These are phyloP conservation scores for Chondrosia reniformis DNA, from an alignment of 37 sponge, comb jelly and placozoan genomes.

Conservation along the genomic window DNA sequence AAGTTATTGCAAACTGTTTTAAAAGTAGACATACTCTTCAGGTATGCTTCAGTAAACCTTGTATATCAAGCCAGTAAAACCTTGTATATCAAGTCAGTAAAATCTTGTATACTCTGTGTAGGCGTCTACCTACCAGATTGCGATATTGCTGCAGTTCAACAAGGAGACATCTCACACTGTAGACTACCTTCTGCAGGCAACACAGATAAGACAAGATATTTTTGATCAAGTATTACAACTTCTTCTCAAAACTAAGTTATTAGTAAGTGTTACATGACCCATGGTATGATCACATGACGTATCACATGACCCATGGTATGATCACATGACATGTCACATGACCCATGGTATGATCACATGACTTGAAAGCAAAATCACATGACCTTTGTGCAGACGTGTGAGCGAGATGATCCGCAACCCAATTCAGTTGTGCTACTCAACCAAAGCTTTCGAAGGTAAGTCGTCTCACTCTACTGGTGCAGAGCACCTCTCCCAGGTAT, in stretches of 20 bases:
- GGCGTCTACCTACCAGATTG: constrained; percentile 96
- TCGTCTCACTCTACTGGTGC: too few species aligned
- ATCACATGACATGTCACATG: too few species aligned
- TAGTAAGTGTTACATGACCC: constrained; percentile 44
- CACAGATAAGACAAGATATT: constrained; percentile 65
- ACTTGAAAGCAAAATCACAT: too few species aligned
- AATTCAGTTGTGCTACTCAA: constrained; percentile 51
- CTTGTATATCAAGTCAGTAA: neutral
- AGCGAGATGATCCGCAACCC: constrained; percentile 41
- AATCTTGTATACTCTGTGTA: neutral
- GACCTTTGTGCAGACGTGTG: constrained; percentile 64
- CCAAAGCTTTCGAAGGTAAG: constrained; percentile 75
- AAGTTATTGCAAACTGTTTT: constrained; percentile 83
- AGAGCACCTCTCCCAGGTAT: too few species aligned
- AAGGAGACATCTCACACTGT: constrained; percentile 35
- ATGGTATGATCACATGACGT: too few species aligned
- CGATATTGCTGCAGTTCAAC: constrained; percentile 88
- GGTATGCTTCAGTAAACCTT: constrained; percentile 29
- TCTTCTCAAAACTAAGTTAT: constrained; percentile 64
- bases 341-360: too few species aligned
- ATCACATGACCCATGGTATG: too few species aligned
- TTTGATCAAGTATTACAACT: constrained; percentile 66
- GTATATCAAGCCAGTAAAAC: neutral
- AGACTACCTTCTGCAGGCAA: constrained; percentile 52
- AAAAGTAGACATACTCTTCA: constrained; percentile 84